phyloP scores from a whole-genome alignment of 2,888 invertebrate species.

The Monoplex corrugatus region DNA sequence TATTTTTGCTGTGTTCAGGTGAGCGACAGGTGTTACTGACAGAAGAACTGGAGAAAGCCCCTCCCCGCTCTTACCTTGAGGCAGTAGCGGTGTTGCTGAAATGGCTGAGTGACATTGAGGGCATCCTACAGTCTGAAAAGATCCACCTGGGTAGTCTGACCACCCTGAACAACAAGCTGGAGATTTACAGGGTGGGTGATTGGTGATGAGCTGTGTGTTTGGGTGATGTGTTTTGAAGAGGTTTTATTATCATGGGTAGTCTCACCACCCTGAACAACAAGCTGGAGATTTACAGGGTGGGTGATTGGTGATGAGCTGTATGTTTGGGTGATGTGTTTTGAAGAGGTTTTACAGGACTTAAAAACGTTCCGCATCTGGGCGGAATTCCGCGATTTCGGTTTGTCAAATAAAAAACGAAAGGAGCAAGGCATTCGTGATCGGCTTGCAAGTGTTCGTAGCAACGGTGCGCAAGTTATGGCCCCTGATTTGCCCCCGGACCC shows the following conservation, averaged over 20 bases:
- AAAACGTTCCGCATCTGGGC: no score
- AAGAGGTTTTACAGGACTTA: no score
- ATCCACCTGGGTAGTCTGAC: conserved; percentile 73
- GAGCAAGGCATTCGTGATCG: no score
- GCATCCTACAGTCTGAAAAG: conserved; percentile 77
- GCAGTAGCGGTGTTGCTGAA: conserved; percentile 79
- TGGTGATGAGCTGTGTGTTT: neutral
- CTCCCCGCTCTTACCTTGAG: conserved; percentile 80
- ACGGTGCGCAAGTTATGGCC: no score
- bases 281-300: conserved; percentile 33
- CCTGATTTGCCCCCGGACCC: no score
- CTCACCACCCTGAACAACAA: conserved; percentile 1
- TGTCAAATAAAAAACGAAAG: no score
- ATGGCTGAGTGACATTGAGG: conserved; percentile 81
- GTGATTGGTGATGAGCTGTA: neutral
- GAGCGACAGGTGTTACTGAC: conserved; percentile 84
- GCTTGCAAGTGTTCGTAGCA: no score
- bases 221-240: neutral
- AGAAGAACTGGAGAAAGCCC: conserved; percentile 78
- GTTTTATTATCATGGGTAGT: neutral
- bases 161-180: conserved; percentile 79
- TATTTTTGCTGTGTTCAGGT: conserved; percentile 78
- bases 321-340: neutral
- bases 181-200: conserved; percentile 77
- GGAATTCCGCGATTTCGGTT: no score